Evolutionary conservation across 2,888 invertebrate genomes (phyloP).

Genomic region (Ectropis crepuscularia): DNA sequence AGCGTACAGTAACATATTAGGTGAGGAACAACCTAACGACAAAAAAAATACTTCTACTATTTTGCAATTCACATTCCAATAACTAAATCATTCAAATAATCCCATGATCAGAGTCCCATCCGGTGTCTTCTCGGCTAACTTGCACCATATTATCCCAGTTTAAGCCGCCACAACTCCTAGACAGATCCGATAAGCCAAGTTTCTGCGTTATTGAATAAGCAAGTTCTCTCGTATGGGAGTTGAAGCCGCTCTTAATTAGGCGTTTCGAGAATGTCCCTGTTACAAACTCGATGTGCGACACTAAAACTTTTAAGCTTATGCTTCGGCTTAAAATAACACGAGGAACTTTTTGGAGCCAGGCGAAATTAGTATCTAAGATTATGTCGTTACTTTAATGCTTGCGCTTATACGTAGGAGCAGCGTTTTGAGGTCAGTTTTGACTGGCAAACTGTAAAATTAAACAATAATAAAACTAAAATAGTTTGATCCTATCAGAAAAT

Average conservation of each 20-base stretch:
- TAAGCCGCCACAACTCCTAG: slow-evolving; percentile 20
- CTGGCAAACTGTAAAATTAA: too few species aligned
- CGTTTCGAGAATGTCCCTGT: slow-evolving; percentile 27
- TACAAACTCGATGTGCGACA: slow-evolving; percentile 31
- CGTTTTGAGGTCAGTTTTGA: too few species aligned
- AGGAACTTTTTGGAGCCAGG: not conserved
- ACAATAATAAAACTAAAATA: too few species aligned
- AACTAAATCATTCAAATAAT: not conserved
- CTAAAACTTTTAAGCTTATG: slow-evolving; percentile 28
- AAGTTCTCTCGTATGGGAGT: slow-evolving; percentile 30
- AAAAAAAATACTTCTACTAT: too few species aligned
- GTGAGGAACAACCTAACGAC: too few species aligned
- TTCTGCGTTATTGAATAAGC: slow-evolving; percentile 33
- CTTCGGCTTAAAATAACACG: not conserved
- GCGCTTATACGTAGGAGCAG: too few species aligned
- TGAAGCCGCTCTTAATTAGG: slow-evolving; percentile 31
- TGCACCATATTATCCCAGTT: slow-evolving; percentile 19
- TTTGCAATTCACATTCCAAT: too few species aligned
- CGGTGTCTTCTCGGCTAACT: not conserved
- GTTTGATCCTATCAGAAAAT: too few species aligned
- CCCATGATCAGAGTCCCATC: slow-evolving; percentile 6
- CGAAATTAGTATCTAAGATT: not conserved
- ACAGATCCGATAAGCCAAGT: slow-evolving; percentile 34
- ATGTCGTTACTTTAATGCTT: not conserved
- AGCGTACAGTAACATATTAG: too few species aligned